phyloP scores from a whole-genome alignment of 2,113 vertebrate species.

The Tricholaema leucomelas region DNA sequence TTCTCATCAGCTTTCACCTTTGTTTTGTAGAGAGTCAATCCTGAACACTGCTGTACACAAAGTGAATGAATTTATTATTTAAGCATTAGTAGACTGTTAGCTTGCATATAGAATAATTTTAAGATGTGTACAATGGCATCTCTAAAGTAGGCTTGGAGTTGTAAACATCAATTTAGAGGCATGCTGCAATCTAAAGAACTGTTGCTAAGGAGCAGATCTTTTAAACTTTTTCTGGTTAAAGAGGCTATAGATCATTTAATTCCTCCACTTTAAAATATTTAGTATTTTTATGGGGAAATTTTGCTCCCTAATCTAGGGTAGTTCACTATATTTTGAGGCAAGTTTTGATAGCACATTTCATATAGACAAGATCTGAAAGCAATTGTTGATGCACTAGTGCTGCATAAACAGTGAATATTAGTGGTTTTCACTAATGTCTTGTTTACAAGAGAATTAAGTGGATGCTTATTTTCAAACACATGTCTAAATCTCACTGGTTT shows the following conservation, averaged over 20 bases:
- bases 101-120: not conserved
- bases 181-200: not conserved
- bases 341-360: not conserved
- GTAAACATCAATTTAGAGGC: not conserved
- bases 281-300: not conserved
- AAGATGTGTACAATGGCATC: not conserved
- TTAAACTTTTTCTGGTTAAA: not conserved
- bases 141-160: not conserved
- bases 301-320: not conserved
- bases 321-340: not conserved
- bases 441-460: not conserved
- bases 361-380: not conserved
- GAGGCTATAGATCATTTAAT: not conserved
- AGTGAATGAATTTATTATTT: not conserved
- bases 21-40: not conserved
- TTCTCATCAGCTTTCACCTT: not conserved
- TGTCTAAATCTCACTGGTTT: not conserved
- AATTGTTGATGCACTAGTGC: not conserved
- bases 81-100: not conserved
- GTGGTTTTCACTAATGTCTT: not conserved
- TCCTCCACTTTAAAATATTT: fast-evolving
- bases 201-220: not conserved
- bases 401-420: not conserved
- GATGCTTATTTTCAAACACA: not conserved
- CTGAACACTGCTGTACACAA: not conserved